phyloP scores from a whole-genome alignment of 2,113 vertebrate species.

The Uria aalge region DNA sequence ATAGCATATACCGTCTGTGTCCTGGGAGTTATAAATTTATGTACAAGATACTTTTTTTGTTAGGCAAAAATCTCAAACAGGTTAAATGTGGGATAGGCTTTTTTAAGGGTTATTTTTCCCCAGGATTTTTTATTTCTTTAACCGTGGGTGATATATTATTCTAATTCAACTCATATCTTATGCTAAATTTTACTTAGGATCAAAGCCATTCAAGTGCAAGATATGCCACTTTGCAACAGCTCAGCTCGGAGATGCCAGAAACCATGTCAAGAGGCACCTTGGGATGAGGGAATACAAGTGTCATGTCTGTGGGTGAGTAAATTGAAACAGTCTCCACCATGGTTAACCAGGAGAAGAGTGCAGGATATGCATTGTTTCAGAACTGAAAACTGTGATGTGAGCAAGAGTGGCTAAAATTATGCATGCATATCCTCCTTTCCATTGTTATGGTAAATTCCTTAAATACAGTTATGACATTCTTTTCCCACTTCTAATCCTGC shows the following conservation, averaged over 20 bases:
- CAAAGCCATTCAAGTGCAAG: conserved; percentile 98
- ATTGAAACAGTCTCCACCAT: conserved; percentile 51
- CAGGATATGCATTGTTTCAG: conserved; percentile 72
- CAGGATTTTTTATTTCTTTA: conserved; percentile 58
- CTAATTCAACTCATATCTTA: conserved; percentile 74
- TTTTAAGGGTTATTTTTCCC: conserved; percentile 52
- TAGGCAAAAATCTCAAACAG: conserved; percentile 54
- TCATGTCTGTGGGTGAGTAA: conserved; percentile 97
- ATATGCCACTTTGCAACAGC: conserved; percentile 99
- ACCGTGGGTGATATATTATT: conserved; percentile 62
- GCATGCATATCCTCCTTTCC: conserved; percentile 78
- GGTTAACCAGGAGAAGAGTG: conserved; percentile 52
- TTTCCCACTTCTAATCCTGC: conserved; percentile 80
- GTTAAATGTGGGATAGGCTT: conserved; percentile 54
- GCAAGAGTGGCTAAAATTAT: conserved; percentile 78
- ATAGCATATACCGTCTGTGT: neutral
- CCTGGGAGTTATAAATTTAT: conserved; percentile 34
- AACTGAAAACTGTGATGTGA: conserved; percentile 68
- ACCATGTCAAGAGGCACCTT: conserved; percentile 98
- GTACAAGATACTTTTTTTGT: conserved; percentile 15
- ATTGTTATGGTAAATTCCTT: conserved; percentile 88
- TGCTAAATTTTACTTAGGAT: conserved; percentile 87
- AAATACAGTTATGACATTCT: conserved; percentile 86
- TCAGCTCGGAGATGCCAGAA: conserved; percentile 97
- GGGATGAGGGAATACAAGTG: conserved; percentile 99